Base-by-base conservation (phyloP, 2,888 invertebrate genomes). In the Priocnemis perturbator region DNA sequence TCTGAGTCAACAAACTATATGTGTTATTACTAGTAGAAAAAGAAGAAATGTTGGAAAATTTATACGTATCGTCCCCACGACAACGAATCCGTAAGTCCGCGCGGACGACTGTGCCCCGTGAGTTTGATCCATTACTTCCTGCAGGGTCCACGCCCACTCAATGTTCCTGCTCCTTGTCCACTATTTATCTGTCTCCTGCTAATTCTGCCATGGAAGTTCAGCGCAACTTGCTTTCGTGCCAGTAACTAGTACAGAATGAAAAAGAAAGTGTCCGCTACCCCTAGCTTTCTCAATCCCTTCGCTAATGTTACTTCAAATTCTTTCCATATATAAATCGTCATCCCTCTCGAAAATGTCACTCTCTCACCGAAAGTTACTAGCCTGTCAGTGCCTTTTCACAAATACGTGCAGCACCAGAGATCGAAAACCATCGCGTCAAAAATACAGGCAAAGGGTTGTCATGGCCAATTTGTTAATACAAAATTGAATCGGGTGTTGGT, bases 121-220 rank as follows among this genome's bases (percentile, higher is more conserved):
- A 85, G 81, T 86, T 85, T 87, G 87, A 87, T 87, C 86, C 87
- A 87, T 86, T 84, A 82, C 87, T 87, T 87, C 87, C 87, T 87
- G 86, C 78, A 79, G 80, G 78, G 74, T 83, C 82, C 86, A 85
- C 87, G 87, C 87, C 87, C 81, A 85, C 87, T 87, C 83, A 85
- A 83, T 86, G 87, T 87, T 85, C 76, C 80, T 79, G 78, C 73
- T 80, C 67, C 76, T 77, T 82, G 74, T 81, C 78, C 82, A 83
- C 84, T 86, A 86, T 86, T 86, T 83, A 86, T 85, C 82, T 82
- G 83, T 84, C 84, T 81, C 76, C 78, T 78, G 83, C 83, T 84
- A 83, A 83, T 85, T 84, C 79, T 81, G 79, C 79, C 80, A 80
- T 79, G 77, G 73, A 84, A 79, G 78, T 78, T 71, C 77, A 69